Percentiles rank a stretch among this genome's conserved stretches.
phyloP scores from a whole-genome alignment of 2,888 invertebrate genomes.

The Acanthosoma haemorrhoidale region DNA sequence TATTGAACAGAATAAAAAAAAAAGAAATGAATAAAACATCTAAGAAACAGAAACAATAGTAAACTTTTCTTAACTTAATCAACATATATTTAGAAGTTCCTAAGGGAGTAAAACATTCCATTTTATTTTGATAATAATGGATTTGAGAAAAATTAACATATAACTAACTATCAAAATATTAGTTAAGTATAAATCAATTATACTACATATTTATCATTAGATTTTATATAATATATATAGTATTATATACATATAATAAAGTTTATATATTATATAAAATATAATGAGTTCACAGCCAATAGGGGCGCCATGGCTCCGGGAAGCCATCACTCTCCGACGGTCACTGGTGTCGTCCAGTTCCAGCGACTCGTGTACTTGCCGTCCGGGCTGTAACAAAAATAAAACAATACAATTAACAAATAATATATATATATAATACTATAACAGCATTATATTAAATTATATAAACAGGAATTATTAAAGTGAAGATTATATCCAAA shows the following conservation, averaged over 20 bases:
- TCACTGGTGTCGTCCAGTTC: conserved; percentile 28
- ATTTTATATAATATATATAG: too few relatives aligned
- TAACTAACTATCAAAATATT: neutral
- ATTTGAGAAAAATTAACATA: neutral
- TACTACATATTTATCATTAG: too few relatives aligned
- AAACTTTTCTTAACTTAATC: conserved; percentile 15
- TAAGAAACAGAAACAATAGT: conserved; percentile 22
- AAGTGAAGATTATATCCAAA: too few relatives aligned
- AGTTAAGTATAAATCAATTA: neutral
- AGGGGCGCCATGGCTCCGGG: neutral
- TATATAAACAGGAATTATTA: too few relatives aligned
- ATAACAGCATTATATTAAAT: too few relatives aligned
- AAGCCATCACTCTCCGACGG: conserved; percentile 13
- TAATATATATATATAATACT: too few relatives aligned
- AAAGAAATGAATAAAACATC: conserved; percentile 21
- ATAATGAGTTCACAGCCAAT: conserved; percentile 24
- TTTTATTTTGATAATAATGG: neutral
- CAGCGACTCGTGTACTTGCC: conserved; percentile 26
- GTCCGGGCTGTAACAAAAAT: conserved; percentile 23
- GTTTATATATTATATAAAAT: conserved; percentile 3
- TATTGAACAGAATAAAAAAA: neutral
- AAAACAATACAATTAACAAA: too few relatives aligned
- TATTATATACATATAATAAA: neutral
- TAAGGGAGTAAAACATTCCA: conserved; percentile 1
- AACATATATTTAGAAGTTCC: conserved; percentile 21